Evolutionary conservation across 2,797 vertebrate genomes (phyloP).

Genomic region (Triplophysa bombifrons): DNA sequence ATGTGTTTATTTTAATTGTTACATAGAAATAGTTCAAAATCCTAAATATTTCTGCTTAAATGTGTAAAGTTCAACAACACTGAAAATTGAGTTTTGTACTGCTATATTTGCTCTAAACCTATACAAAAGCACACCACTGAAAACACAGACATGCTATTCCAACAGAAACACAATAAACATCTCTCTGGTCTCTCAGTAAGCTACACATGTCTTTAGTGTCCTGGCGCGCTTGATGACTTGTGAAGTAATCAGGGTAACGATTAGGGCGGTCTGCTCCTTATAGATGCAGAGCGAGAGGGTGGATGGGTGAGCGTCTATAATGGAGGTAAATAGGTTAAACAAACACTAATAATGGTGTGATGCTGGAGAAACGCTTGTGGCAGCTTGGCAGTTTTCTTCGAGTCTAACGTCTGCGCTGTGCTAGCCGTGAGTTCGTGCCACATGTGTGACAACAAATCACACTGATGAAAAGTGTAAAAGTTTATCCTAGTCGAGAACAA

Average conservation of each 20-base stretch:
- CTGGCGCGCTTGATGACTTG: conserved; percentile 57
- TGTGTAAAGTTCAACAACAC: no score
- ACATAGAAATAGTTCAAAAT: no score
- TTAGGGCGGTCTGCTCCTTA: conserved; percentile 8
- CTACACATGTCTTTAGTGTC: not conserved
- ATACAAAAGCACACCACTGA: no score
- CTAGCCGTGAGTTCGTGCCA: conserved; percentile 18
- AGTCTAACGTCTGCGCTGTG: not conserved
- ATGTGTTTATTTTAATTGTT: no score
- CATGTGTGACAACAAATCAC: conserved; percentile 45
- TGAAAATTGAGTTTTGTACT: no score
- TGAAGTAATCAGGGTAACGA: conserved; percentile 62
- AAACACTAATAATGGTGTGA: conserved; percentile 42
- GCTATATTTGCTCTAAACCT: no score
- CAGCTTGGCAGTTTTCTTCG: not conserved
- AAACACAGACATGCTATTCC: not conserved
- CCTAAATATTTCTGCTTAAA: no score
- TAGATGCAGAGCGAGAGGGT: not conserved
- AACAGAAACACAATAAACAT: not conserved
- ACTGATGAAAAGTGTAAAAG: conserved; percentile 39
- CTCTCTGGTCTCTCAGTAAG: not conserved
- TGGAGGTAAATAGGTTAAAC: conserved; percentile 52
- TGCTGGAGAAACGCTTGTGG: conserved; percentile 9
- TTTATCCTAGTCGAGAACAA: conserved; percentile 22
- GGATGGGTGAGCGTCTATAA: not conserved